Percentiles rank a stretch among this genome's conserved stretches.
phyloP scores from a whole-genome alignment of 2,113 vertebrate genomes.

The Chloropsis cyanopogon region DNA sequence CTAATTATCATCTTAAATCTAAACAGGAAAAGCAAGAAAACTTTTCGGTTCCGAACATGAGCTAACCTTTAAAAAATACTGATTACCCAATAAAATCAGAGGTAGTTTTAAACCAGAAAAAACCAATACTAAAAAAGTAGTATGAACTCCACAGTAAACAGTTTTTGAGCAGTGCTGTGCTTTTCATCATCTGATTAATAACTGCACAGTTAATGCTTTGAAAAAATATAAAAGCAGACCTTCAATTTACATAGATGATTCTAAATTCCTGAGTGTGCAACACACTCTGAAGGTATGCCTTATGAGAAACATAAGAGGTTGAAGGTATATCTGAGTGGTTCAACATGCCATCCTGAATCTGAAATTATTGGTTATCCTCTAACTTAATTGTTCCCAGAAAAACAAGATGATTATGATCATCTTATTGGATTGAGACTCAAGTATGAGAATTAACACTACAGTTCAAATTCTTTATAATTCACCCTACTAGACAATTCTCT shows the following conservation, averaged over 20 bases:
- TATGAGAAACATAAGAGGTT: background rate
- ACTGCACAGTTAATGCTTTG: background rate
- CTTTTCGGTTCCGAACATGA: background rate
- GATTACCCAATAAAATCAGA: background rate
- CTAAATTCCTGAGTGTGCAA: background rate
- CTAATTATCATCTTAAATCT: background rate
- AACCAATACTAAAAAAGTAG: background rate
- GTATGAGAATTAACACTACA: background rate
- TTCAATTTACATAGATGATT: background rate
- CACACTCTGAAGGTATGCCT: background rate
- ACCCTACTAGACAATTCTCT: background rate
- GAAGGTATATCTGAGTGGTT: background rate
- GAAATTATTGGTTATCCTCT: background rate
- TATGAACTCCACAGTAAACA: background rate
- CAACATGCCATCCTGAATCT: background rate
- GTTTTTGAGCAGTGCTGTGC: background rate
- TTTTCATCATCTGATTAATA: background rate
- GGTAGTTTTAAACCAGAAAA: background rate
- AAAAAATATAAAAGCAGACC: background rate
- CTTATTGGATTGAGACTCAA: background rate
- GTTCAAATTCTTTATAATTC: background rate
- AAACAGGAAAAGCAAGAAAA: background rate
- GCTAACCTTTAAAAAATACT: background rate
- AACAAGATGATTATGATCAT: background rate
- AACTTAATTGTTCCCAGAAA: background rate